phyloP scores from a whole-genome alignment of 2,797 vertebrate species.

The Morelia viridis region DNA sequence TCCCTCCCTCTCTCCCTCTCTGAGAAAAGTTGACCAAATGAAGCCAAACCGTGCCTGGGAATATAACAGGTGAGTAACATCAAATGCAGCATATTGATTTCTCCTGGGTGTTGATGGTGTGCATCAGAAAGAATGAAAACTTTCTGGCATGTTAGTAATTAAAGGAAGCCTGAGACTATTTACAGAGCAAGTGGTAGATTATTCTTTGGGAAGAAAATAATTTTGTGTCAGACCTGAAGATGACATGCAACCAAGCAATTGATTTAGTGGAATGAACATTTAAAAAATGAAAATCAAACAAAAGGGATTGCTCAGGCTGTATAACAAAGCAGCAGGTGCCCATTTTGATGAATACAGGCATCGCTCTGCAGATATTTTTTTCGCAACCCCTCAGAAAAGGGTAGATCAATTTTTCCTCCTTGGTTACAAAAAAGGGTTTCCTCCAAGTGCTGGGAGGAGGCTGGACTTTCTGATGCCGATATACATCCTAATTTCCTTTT shows the following conservation, averaged over 20 bases:
- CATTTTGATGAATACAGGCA: slow-evolving; percentile 45
- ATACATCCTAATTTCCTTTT: slow-evolving; percentile 23
- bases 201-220: slow-evolving; percentile 36
- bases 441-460: slow-evolving; percentile 23
- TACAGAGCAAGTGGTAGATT: slow-evolving; percentile 25
- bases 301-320: slow-evolving; percentile 22
- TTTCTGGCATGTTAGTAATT: slow-evolving; percentile 60
- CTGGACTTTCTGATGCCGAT: slow-evolving; percentile 29
- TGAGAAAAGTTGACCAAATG: slow-evolving; percentile 40
- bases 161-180: slow-evolving; percentile 51
- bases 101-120: slow-evolving; percentile 47
- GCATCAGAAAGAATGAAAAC: slow-evolving; percentile 50
- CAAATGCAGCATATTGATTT: slow-evolving; percentile 67
- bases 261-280: slow-evolving; percentile 54
- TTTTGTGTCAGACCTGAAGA: slow-evolving; percentile 48
- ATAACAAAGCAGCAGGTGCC: slow-evolving; percentile 49
- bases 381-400: slow-evolving; percentile 31
- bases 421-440: slow-evolving; percentile 45
- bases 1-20: background rate
- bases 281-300: slow-evolving; percentile 30
- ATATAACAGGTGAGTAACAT: slow-evolving; percentile 58
- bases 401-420: slow-evolving; percentile 44
- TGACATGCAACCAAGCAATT: slow-evolving; percentile 41
- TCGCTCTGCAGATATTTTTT: slow-evolving; percentile 45
- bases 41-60: slow-evolving; percentile 40